Conservation (phyloP, 2,888 invertebrate genomes). For the Ischnura elegans region DNA sequence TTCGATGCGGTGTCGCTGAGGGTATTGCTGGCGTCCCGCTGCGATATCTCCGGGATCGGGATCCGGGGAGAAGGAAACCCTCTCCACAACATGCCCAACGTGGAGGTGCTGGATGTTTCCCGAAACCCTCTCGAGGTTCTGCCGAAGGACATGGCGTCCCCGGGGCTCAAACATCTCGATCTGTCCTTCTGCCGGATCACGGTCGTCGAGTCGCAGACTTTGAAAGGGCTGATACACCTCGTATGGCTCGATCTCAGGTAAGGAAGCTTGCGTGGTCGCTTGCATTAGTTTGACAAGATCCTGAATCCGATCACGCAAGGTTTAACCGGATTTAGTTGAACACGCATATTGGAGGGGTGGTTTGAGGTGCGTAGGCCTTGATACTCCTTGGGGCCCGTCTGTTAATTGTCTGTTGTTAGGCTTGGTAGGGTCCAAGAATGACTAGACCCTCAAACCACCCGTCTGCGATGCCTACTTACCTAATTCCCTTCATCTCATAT, state of each 20-base stretch:
- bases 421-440: too few relatives aligned
- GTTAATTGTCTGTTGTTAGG: too few relatives aligned
- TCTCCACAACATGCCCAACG: neutral
- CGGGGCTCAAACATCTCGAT: slow-evolving; percentile 9
- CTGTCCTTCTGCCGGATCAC: slow-evolving; percentile 48
- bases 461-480: too few relatives aligned
- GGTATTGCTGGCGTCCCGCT: neutral
- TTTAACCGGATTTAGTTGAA: too few relatives aligned
- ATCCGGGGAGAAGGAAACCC: neutral
- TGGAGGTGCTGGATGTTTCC: neutral
- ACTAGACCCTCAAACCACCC: too few relatives aligned
- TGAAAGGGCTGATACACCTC: slow-evolving; percentile 2
- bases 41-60: slow-evolving; percentile 34
- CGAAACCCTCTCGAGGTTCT: slow-evolving; percentile 6
- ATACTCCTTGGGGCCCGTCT: too few relatives aligned
- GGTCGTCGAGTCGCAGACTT: neutral
- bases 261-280: too few relatives aligned
- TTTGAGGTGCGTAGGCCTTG: too few relatives aligned
- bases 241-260: neutral
- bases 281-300: too few relatives aligned
- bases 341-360: too few relatives aligned
- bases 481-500: too few relatives aligned
- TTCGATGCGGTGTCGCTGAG: neutral
- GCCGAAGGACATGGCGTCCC: slow-evolving; percentile 12
- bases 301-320: too few relatives aligned